Base-by-base conservation (phyloP, 2,113 vertebrate genomes). In the Uria aalge region DNA sequence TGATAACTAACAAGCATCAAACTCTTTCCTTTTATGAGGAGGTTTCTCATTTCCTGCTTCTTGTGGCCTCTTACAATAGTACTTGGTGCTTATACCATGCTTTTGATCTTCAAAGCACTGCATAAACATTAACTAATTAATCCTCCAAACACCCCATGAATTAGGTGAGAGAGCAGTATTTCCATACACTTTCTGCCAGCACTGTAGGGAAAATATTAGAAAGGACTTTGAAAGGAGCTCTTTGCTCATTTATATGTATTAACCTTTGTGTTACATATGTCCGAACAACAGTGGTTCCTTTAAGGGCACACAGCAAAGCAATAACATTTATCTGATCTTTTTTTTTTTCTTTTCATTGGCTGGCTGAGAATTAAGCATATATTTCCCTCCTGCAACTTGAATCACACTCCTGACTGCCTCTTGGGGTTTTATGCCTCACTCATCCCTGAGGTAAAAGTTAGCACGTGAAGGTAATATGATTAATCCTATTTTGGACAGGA, bases 1-100 rank as follows among this genome's bases (percentile, higher is more conserved):
- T 92, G 50, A 71, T 52, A 94, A 79, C 21, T 69, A 83, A 74
- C 21, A 80, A 85, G 40, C 23, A 88, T 8, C 34, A 85, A 73
- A 53, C 11, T 79, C 36, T 80, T 57, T 73, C 22, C 26, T 95
- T 94, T 96, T 57, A 78, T 59, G 88, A 92, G 55, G 17, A 86
- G 47, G 22, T 87, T 96, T 97, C 56, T 94, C 55, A 81, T 94
- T 84, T 94, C 89, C 83, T 91, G 80, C 32, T 86, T 71, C 86
- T 84, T 74, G 26, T 78, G 48, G 55, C 30, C 72, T 96, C 59
- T 75, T 92, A 59, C 45, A 86, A 45, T 47, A 67, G 4, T 47
- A 55, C 64, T 77, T 63, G 26, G 34, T 59, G 40, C n/a, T 92
- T 84, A 84, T 63, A 59, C 29, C 1, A 2, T 81, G 60, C n/a